phyloP scores from a whole-genome alignment of 2,888 invertebrate species.

The Lycocerus yunnanus region DNA sequence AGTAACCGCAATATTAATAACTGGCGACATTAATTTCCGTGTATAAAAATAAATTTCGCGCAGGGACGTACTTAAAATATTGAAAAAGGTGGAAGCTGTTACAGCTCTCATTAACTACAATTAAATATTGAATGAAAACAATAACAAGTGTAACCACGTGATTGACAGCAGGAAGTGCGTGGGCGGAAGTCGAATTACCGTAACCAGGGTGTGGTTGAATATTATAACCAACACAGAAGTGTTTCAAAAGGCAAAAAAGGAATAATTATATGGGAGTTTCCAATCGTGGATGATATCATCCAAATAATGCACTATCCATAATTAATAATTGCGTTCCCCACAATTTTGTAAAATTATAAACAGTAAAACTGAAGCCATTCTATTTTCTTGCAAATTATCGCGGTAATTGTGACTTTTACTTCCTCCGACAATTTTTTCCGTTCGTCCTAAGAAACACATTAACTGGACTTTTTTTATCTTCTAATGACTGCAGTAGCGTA shows the following conservation, averaged over 20 bases:
- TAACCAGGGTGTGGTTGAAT: slow-evolving; percentile 35
- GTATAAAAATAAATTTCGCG: background rate
- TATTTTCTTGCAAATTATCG: background rate
- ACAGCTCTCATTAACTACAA: background rate
- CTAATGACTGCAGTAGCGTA: background rate
- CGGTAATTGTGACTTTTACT: background rate
- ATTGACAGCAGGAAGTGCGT: slow-evolving; percentile 39
- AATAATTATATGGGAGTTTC: slow-evolving; percentile 4
- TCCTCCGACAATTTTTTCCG: background rate
- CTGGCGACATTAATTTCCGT: slow-evolving; percentile 3
- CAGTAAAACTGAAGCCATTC: background rate
- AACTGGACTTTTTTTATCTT: background rate
- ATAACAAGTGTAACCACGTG: slow-evolving; percentile 32
- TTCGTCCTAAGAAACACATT: background rate
- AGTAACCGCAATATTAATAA: slow-evolving; percentile 11
- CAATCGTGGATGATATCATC: background rate
- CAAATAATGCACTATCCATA: background rate
- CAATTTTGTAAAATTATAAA: background rate
- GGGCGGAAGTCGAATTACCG: slow-evolving; percentile 43
- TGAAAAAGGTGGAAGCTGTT: background rate
- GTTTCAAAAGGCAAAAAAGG: slow-evolving; percentile 9
- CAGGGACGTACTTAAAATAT: background rate
- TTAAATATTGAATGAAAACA: slow-evolving; percentile 14
- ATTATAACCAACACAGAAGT: slow-evolving; percentile 9
- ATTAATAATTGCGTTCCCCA: background rate